Base-by-base conservation (phyloP, 2,797 vertebrate genomes). In the Melanotaenia parkinsoni region DNA sequence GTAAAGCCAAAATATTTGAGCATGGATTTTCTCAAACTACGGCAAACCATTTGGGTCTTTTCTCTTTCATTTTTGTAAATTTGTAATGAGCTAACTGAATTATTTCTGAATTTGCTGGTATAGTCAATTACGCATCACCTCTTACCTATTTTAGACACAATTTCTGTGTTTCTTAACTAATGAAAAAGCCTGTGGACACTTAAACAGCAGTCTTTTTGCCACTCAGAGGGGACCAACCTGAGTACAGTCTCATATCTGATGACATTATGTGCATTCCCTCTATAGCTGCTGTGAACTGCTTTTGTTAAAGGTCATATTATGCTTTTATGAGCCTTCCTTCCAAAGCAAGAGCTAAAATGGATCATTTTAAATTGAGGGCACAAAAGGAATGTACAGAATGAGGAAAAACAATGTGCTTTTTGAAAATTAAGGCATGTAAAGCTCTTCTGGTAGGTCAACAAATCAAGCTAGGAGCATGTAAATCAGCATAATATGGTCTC, bases 281-380 rank as follows among this genome's bases (percentile, higher is more conserved):
- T 50, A 22, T 20, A 22, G 47, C n/a, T 68, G 20, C 18, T 50
- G 45, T 63, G 56, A 16, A 35, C 37, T 40, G 16, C 14, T 53
- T 63, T 53, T 67, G 59, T 43, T 40, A 47, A 35, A 18, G 54
- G 54, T 28, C 54, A 57, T 57, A 30, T 57, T 57, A 26, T 54
- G 22, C 50, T 53, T 53, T 53, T 24, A 24, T 24, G 18, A 50
- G 9, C 1, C 43, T 5, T 43, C 16, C 16, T 14, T 45, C 43
- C 3, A 22, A 22, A 9, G 47, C 11, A 26, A 22, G 1, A 53
- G 50, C 22, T 53, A 53, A 53, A 24, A 26, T 24, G 10, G 3
- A 53, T 22, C 3, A 11, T 53, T 53, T 24, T 18, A 53, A 12
- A 51, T 9, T 18, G 59, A 63, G 4, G 1, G 20, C 18, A 50